Conservation (phyloP, 2,797 vertebrate genomes). For the Meda fulgida region DNA sequence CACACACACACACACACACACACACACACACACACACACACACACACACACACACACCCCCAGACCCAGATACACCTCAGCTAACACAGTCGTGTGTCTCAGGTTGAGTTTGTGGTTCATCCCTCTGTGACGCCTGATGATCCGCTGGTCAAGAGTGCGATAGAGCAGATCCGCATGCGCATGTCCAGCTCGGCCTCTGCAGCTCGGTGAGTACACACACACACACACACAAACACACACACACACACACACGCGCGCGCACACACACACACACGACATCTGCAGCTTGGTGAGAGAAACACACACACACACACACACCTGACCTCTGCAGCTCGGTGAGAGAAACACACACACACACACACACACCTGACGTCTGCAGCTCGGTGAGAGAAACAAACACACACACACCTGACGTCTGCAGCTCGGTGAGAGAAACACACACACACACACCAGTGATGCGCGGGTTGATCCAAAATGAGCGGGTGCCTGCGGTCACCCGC, state of each 20-base stretch:
- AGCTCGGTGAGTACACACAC: slow-evolving; percentile 78
- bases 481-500: too few species aligned
- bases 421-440: slow-evolving; percentile 87
- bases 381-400: background rate
- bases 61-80: background rate
- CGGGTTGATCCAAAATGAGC: too few species aligned
- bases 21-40: background rate
- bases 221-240: too few species aligned
- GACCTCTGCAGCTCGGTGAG: background rate
- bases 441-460: too few species aligned
- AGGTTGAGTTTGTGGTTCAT: slow-evolving; percentile 93
- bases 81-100: slow-evolving; percentile 7
- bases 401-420: background rate
- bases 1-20: background rate
- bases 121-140: slow-evolving; percentile 89
- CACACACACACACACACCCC: background rate
- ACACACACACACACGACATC: too few species aligned
- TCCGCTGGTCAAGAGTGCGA: slow-evolving; percentile 84
- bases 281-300: too few species aligned
- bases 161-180: slow-evolving; percentile 94
- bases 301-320: background rate
- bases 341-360: background rate
- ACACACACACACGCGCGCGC: too few species aligned
- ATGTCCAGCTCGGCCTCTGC: slow-evolving; percentile 88
- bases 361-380: background rate